phyloP scores from a whole-genome alignment of 92 coral and sea anemone species.

The Anthopleura xanthogrammica region DNA sequence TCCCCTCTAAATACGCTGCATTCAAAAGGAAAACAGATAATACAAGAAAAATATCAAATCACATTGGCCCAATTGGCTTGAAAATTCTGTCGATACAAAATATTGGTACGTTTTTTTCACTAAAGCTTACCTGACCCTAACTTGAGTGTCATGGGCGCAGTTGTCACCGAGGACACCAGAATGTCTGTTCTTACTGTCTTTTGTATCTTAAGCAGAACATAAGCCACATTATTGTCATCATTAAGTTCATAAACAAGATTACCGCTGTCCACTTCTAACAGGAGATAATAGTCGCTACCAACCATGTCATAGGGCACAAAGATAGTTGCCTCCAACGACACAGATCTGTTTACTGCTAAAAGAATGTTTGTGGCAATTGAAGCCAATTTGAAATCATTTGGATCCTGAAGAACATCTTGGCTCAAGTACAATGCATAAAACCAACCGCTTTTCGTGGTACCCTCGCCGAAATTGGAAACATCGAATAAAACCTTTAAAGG shows the following conservation, averaged over 20 bases:
- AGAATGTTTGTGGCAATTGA: slow-evolving; percentile 21
- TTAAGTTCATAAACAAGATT: slow-evolving; percentile 52
- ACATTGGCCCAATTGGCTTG: no score
- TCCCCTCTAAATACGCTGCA: no score
- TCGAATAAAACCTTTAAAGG: slow-evolving; percentile 49
- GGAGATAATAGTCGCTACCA: slow-evolving; percentile 62
- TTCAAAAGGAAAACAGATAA: no score
- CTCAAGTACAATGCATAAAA: slow-evolving; percentile 64
- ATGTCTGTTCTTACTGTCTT: slow-evolving; percentile 61
- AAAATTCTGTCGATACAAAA: not conserved
- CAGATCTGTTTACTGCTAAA: slow-evolving; percentile 38
- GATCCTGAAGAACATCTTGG: slow-evolving; percentile 67
- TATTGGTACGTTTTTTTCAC: not conserved
- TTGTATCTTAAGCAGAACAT: slow-evolving; percentile 44
- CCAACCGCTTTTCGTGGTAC: slow-evolving; percentile 42
- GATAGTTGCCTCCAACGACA: slow-evolving; percentile 28
- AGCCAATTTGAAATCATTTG: slow-evolving; percentile 59
- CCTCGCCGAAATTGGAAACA: slow-evolving; percentile 56
- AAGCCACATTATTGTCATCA: slow-evolving; percentile 64
- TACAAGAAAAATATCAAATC: no score
- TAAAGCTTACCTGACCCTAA: slow-evolving; percentile 50
- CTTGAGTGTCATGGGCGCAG: slow-evolving; percentile 35
- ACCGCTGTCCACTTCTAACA: slow-evolving; percentile 60
- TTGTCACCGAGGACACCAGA: slow-evolving; percentile 58
- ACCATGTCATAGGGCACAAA: slow-evolving; percentile 74